phyloP scores from a whole-genome alignment of 53 echinoderm and acorn worm genomes.

The Astropecten irregularis region DNA sequence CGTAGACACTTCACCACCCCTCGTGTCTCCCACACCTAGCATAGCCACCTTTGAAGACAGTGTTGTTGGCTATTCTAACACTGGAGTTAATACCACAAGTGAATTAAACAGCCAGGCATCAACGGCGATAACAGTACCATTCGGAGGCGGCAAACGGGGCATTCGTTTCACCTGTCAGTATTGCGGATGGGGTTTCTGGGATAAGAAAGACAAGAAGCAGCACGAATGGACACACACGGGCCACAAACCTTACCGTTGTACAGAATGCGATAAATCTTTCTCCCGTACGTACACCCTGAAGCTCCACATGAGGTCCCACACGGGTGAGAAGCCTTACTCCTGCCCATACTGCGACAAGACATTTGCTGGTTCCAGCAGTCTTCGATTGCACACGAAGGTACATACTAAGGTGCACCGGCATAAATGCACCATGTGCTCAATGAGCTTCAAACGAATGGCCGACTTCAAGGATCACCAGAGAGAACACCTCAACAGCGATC shows the following conservation, averaged over 20 bases:
- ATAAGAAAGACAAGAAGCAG: constrained; percentile 41
- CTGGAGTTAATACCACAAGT: background rate
- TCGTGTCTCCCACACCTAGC: background rate
- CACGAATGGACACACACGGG: constrained; percentile 56
- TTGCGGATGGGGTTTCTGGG: constrained; percentile 54
- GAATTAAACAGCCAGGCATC: background rate
- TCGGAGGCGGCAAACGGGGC: constrained; percentile 41
- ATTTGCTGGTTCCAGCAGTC: constrained; percentile 13
- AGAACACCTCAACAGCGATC: constrained; percentile 37
- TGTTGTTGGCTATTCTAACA: background rate
- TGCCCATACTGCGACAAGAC: constrained; percentile 41
- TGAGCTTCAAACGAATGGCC: constrained; percentile 32
- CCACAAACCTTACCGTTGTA: constrained; percentile 26
- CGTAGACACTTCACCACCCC: background rate
- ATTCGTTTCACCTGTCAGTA: constrained; percentile 45
- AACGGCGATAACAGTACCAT: background rate
- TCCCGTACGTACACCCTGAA: constrained; percentile 28
- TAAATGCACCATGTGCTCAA: constrained; percentile 22
- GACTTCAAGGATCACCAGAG: constrained; percentile 38
- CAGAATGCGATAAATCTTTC: constrained; percentile 28
- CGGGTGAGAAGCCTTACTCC: constrained; percentile 21
- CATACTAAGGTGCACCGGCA: constrained; percentile 25
- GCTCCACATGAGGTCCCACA: constrained; percentile 38
- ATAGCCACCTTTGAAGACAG: background rate
- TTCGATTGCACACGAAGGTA: constrained; percentile 25